A percentile compares a stretch with the other conserved stretches of the same genome.
Evolutionary conservation across 1,140 invertebrate species (phyloP).

Genomic region (Anastrepha obliqua): DNA sequence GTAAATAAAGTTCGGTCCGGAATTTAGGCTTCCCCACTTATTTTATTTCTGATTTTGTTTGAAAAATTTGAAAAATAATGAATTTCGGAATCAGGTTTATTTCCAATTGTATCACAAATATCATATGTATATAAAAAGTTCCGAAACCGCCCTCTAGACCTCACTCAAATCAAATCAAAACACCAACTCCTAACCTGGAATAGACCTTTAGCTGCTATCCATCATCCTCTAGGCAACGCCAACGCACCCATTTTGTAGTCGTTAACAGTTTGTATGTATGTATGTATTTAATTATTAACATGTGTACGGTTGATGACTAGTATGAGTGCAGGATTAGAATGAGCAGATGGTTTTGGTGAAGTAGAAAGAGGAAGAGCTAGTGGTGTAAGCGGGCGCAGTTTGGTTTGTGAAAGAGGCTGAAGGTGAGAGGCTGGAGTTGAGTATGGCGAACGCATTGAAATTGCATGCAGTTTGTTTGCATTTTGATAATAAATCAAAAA

Average conservation of each 20-base stretch:
- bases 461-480: conserved; percentile 52
- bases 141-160: neutral
- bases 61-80: too few relatives aligned
- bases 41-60: too few relatives aligned
- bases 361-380: conserved; percentile 5
- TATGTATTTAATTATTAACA: too few relatives aligned
- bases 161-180: neutral
- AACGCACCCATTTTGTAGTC: neutral
- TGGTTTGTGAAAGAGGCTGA: neutral
- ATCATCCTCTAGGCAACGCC: neutral
- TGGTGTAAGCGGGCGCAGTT: neutral
- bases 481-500: conserved; percentile 53
- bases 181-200: neutral
- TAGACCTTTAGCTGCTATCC: neutral
- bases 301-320: neutral
- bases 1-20: too few relatives aligned
- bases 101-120: too few relatives aligned
- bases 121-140: too few relatives aligned
- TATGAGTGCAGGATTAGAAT: too few relatives aligned
- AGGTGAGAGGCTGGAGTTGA: neutral
- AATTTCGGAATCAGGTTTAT: too few relatives aligned
- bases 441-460: conserved; percentile 25
- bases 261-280: neutral
- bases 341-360: conserved; percentile 4
- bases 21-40: too few relatives aligned